Evolutionary conservation across 2,113 vertebrate genomes (phyloP), one percentile per base, ranked within the genome.

Genomic region (Lucifuga dentata): DNA sequence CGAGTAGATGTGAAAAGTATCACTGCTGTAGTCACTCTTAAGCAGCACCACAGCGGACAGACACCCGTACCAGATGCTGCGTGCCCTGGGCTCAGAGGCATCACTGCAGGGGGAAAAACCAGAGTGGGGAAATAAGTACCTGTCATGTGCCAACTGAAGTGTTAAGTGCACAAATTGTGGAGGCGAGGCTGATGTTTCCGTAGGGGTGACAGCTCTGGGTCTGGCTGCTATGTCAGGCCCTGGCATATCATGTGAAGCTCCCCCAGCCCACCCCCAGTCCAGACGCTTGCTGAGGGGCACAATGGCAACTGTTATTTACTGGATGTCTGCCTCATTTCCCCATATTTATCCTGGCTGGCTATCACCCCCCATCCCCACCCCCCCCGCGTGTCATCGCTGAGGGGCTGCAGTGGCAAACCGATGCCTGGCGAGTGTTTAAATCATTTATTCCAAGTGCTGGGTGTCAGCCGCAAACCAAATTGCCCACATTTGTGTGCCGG

Each of bases 81-180:
- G 64, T 68, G 83, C 83, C 83, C 81, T 70, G 70, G 78, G 86
- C 83, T 83, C 76, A n/a, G 81, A 78, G 70, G 76, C 84, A 72
- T 80, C 83, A 41, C 79, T 80, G 63, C 29, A 86, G 77, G 74
- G 64, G 83, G 45, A 49, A 72, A 71, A 74, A 83, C 85, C 86
- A 87, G 81, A 64, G 67, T 69, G 52, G 78, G 81, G 81, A 91
- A 90, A 91, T 91, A 87, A 91, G 90, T 91, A 92, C 92, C 91
- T 92, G 89, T 92, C 91, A 91, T 85, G 88, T 84, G 87, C 91
- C 90, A 92, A 92, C 83, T 91, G 86, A 87, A 92, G 90, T 90
- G 91, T 93, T 92, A 90, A 91, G 87, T 90, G 88, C 84, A 89
- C 87, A 90, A 91, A 91, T 92, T 90, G 88, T 84, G 85, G 85